Evolutionary conservation across 2,797 vertebrate genomes (phyloP), one percentile per base, ranked within the genome.

Genomic region (Acridotheres tristis): DNA sequence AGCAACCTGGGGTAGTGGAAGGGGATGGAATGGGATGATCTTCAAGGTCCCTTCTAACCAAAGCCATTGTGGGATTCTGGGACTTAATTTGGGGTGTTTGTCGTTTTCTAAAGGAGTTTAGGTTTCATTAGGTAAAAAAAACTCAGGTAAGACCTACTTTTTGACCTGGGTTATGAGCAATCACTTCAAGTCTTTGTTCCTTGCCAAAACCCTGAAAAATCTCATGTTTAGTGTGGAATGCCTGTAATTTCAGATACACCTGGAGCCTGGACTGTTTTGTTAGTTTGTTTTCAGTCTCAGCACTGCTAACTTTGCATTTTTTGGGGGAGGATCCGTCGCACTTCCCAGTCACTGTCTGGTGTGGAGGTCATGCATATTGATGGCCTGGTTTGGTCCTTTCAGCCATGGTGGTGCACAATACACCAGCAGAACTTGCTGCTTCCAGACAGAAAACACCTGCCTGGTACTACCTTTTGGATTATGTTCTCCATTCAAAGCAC

Each of bases 391-490:
- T 20, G 74, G 29, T 50, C 57, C 32, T 7, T 74, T 53, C 16
- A 77, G 77, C 86, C 45, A 9, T 3, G 29, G 5, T 42, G 43
- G 53, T 22, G 23, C 58, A 74, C 59, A 90, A 83, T 89, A 4
- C 62, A 34, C 38, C 68, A 27, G 5, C 36, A 83, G 65, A 71
- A 74, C 34, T 42, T 43, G 18, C 9, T 57, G 80, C 32, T 42
- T 69, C 58, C 84, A 62, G 77, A 90, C 85, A 50, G 91, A 55
- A 75, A 95, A 29, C 94, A 92, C 96, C 90, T 95, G 95, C 96
- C 85, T 68, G 86, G n/a, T 51, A 0, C 45, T 27, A 94, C 96
- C 95, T 96, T 96, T 94, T 65, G 62, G 82, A 72, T 90, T 87
- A 13, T 51, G 4, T 40, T 54, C 45, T n/a, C 43, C 55, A 54